Evolutionary conservation across 2,113 vertebrate genomes (phyloP).

Genomic region (Chloebia gouldiae): DNA sequence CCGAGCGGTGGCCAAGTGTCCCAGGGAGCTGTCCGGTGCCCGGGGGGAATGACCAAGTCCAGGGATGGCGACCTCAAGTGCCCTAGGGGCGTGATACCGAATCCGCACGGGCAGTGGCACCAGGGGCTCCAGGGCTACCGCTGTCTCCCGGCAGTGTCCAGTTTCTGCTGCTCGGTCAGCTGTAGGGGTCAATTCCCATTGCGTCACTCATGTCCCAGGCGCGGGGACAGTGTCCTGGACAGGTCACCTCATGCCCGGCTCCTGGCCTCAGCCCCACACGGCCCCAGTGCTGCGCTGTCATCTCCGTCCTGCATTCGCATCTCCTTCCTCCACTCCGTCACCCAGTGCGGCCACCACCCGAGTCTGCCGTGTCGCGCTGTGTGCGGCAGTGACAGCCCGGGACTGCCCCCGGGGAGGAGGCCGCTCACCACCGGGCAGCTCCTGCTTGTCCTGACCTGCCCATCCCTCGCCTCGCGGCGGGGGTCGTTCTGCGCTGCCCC

Average conservation of each 20-base stretch:
- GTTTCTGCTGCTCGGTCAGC: neutral
- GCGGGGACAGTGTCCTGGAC: neutral
- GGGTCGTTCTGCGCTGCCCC: neutral
- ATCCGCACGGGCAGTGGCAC: too few species aligned
- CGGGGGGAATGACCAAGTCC: neutral
- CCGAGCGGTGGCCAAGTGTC: accelerated
- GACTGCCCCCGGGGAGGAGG: too few species aligned
- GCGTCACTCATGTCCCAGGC: too few species aligned
- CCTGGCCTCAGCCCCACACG: too few species aligned
- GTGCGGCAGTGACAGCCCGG: accelerated
- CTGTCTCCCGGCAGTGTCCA: neutral
- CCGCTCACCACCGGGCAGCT: accelerated
- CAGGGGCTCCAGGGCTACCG: too few species aligned
- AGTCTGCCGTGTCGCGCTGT: accelerated
- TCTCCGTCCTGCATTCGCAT: neutral
- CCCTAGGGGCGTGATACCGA: neutral
- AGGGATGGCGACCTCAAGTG: neutral
- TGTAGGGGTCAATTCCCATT: neutral
- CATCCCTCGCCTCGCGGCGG: accelerated
- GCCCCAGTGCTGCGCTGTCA: neutral
- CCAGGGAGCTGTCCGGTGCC: neutral
- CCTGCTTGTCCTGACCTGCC: neutral
- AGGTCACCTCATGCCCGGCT: neutral
- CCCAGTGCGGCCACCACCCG: accelerated
- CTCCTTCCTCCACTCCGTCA: too few species aligned